Conservation (phyloP, 2,888 invertebrate genomes). For the Phrixothrix hirtus region DNA sequence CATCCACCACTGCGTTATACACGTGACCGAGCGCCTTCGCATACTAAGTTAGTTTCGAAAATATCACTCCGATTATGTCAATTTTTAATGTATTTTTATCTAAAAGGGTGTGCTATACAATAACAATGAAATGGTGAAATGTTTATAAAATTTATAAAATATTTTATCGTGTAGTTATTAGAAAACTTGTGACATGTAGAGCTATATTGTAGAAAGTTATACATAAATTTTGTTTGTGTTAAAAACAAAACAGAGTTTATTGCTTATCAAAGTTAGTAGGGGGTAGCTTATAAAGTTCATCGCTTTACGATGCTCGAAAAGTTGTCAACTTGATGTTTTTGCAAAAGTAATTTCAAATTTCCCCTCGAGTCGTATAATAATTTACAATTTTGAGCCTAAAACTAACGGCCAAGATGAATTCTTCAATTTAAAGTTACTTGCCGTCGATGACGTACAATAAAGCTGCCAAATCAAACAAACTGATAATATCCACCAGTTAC, state of each 20-base stretch:
- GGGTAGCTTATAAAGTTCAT: slow-evolving; percentile 7
- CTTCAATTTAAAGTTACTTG: slow-evolving; percentile 20
- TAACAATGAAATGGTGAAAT: too few relatives aligned
- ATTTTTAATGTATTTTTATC: too few relatives aligned
- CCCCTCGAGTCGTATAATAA: slow-evolving; percentile 18
- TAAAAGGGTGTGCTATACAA: too few relatives aligned
- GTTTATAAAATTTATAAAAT: too few relatives aligned
- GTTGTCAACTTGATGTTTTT: slow-evolving; percentile 17
- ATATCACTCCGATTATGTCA: too few relatives aligned
- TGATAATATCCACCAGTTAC: slow-evolving; percentile 4
- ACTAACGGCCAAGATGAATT: slow-evolving; percentile 22
- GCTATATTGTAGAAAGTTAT: not conserved
- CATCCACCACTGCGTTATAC: too few relatives aligned
- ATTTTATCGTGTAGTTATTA: not conserved
- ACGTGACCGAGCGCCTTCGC: too few relatives aligned
- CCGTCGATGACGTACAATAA: slow-evolving; percentile 18
- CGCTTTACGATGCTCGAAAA: slow-evolving; percentile 21
- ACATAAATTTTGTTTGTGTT: slow-evolving; percentile 8
- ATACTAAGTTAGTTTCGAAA: too few relatives aligned
- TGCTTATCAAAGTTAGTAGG: slow-evolving; percentile 16
- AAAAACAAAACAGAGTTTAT: slow-evolving; percentile 13
- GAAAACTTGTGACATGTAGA: not conserved
- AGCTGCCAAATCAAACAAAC: too few relatives aligned
- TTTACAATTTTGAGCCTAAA: slow-evolving; percentile 19
- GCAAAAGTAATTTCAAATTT: slow-evolving; percentile 11